Evolutionary conservation across 2,888 invertebrate genomes (phyloP).

Genomic region (Ormyrus thymus): DNA sequence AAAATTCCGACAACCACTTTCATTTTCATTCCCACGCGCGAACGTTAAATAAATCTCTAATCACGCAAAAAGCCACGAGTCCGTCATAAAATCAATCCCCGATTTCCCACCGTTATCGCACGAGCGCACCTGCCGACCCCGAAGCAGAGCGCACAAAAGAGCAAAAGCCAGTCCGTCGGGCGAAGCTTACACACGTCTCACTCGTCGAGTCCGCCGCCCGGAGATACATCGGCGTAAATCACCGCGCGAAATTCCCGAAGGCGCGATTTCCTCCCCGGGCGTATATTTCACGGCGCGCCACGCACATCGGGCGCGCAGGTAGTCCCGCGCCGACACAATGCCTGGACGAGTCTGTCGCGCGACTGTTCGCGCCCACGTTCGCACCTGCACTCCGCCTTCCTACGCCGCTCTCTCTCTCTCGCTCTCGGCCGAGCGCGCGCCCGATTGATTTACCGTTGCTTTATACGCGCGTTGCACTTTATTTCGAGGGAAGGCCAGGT

Average conservation of each 20-base stretch:
- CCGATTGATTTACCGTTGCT: slow-evolving; percentile 42
- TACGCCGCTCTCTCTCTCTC: neutral
- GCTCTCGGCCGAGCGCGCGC: neutral
- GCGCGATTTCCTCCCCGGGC: neutral
- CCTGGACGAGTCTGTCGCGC: slow-evolving; percentile 39
- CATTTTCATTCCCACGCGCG: no score
- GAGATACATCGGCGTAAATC: slow-evolving; percentile 41
- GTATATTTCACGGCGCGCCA: slow-evolving; percentile 34
- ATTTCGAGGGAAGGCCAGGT: no score
- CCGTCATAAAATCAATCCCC: no score
- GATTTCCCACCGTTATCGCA: no score
- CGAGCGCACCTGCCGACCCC: no score
- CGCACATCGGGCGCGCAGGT: slow-evolving; percentile 38
- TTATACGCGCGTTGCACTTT: neutral
- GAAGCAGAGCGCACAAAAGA: no score
- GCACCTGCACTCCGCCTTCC: slow-evolving; percentile 27
- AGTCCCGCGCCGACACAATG: slow-evolving; percentile 34
- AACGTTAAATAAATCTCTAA: no score
- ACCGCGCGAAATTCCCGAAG: slow-evolving; percentile 30
- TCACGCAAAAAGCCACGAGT: no score
- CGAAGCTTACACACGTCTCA: neutral
- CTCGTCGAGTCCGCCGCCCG: slow-evolving; percentile 6
- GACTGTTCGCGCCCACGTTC: slow-evolving; percentile 25
- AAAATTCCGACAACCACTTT: no score
- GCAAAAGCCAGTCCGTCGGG: no score